A percentile compares a stretch with the other conserved stretches of the same genome.
These are phyloP conservation scores for Opisthocomus hoazin DNA, from an alignment of 2,113 vertebrate genomes.

Conservation along the genomic window DNA sequence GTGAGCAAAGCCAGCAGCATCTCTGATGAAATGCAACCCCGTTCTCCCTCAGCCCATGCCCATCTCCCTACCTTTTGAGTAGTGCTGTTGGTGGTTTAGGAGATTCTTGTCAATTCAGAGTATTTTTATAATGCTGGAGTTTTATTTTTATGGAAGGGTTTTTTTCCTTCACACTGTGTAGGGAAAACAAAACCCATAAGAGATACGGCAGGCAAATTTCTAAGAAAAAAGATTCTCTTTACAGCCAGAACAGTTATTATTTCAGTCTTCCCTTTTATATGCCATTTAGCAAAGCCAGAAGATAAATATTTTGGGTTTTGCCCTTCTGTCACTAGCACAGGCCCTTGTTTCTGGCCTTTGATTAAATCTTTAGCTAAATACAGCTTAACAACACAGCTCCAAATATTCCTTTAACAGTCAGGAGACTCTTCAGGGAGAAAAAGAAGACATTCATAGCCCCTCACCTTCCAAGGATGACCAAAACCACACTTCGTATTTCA, in stretches of 20 bases:
- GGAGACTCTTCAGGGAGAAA: background rate
- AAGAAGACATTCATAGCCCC: background rate
- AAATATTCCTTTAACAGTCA: background rate
- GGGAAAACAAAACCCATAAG: background rate
- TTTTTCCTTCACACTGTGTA: accelerated
- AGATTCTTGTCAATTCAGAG: background rate
- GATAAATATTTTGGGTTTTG: background rate
- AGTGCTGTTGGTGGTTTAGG: background rate
- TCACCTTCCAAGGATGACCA: background rate
- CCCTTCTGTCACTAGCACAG: background rate
- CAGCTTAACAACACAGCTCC: background rate
- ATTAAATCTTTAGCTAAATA: background rate
- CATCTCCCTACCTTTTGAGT: background rate
- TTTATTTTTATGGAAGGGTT: background rate
- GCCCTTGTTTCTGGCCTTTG: background rate
- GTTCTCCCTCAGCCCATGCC: background rate
- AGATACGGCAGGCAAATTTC: background rate
- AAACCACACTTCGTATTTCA: background rate
- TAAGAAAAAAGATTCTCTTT: background rate
- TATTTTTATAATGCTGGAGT: background rate
- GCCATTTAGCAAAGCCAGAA: background rate
- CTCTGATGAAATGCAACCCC: background rate
- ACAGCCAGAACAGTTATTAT: background rate
- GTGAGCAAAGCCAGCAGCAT: background rate
- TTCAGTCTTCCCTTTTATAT: background rate